Evolutionary conservation across 2,888 invertebrate species (phyloP).

Genomic region (Nymphalis c-album): DNA sequence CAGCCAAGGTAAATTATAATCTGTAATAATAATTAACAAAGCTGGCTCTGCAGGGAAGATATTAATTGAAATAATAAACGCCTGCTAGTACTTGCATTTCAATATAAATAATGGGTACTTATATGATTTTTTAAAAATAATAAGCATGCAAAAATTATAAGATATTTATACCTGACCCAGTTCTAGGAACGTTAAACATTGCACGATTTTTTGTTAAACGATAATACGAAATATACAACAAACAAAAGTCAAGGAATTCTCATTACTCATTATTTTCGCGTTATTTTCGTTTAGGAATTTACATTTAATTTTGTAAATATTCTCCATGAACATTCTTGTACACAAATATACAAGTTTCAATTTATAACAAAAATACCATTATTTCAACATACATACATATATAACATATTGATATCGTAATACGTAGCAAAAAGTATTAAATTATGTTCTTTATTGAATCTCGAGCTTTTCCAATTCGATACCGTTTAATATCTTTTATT

Average conservation of each 20-base stretch:
- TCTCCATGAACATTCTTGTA: too few relatives aligned
- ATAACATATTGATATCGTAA: background rate
- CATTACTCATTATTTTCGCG: background rate
- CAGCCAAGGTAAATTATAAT: constrained; percentile 7
- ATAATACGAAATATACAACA: background rate
- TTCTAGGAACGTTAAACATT: background rate
- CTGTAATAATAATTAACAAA: constrained; percentile 3
- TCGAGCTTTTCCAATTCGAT: background rate
- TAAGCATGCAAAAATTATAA: background rate
- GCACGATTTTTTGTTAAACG: background rate
- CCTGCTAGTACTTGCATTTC: background rate
- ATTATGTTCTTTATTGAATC: background rate
- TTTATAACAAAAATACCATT: too few relatives aligned
- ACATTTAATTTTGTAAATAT: background rate
- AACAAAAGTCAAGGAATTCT: background rate
- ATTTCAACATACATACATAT: too few relatives aligned
- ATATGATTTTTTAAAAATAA: background rate
- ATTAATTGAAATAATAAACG: constrained; percentile 11
- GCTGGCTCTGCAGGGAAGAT: background rate
- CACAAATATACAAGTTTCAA: too few relatives aligned
- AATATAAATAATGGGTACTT: constrained; percentile 1
- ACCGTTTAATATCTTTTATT: constrained; percentile 7
- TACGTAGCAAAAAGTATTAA: background rate
- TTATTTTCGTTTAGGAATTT: background rate
- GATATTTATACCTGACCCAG: background rate